Base-by-base conservation (phyloP, 2,113 vertebrate genomes). In the Sylvia atricapilla region DNA sequence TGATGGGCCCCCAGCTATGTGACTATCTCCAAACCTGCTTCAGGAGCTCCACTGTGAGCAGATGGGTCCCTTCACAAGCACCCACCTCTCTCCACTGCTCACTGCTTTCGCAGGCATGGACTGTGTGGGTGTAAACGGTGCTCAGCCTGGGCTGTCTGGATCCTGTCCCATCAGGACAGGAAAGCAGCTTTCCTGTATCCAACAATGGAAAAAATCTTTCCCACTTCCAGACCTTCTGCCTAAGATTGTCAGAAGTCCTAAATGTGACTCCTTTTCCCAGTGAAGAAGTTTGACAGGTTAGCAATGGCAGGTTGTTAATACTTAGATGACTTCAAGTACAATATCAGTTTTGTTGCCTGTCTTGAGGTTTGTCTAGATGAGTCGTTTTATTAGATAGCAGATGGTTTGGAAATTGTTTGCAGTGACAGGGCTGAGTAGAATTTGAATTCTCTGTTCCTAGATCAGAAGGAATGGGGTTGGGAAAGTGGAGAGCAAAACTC, bases 371-470 rank as follows among this genome's bases (percentile, higher is more conserved):
- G 91, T 94, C 96, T 97, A 95, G 94, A 94, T 41, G 2, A 63
- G 81, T 93, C 93, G 62, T 97, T 97, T 97, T 97, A 96, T 95
- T 96, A 97, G 87, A 93, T 77, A 96, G 74, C 96, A 98, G 91
- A 96, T 96, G 87, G 94, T 91, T 97, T 97, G 90, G 95, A 97
- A 96, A 96, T 94, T 69, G 95, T 95, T 92, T 94, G 62, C 91
- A 53, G 46, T 72, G 95, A 94, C 93, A 97, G 50, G 84, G 52
- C 22, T 91, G 88, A 96, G 90, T 82, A 60, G 72, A 95, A 95
- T 96, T 73, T 91, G 86, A 96, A 92, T 94, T 94, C 46, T 93
- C 75, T 94, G 31, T 84, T 96, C 35, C 43, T 75, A 88, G 58
- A 88, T 46, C 75, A 63, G 72, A 89, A 89, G 28, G 60, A 90